Conservation (phyloP, 2,797 vertebrate genomes). For the Gastrophryne carolinensis region DNA sequence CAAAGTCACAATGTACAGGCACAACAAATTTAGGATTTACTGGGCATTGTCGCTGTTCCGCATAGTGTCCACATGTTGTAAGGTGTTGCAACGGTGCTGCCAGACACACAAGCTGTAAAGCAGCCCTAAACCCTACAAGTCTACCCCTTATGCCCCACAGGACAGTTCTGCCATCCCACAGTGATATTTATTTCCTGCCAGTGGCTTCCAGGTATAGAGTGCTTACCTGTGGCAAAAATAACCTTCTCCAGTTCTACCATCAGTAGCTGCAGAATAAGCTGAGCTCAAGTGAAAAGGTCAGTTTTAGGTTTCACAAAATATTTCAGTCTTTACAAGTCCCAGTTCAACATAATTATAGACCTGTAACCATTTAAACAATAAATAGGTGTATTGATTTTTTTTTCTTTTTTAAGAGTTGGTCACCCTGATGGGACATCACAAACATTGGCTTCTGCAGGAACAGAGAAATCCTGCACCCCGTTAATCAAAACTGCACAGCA, state of each 20-base stretch:
- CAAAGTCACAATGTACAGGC: too few relatives aligned
- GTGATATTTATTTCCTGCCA: not conserved
- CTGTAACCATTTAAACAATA: not conserved
- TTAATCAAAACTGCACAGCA: slow-evolving; percentile 89
- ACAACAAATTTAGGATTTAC: too few relatives aligned
- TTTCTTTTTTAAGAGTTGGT: not conserved
- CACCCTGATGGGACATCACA: not conserved
- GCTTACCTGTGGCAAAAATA: too few relatives aligned
- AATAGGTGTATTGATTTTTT: not conserved
- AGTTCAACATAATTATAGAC: not conserved
- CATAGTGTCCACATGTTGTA: too few relatives aligned
- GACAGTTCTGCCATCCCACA: too few relatives aligned
- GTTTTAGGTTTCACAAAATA: not conserved
- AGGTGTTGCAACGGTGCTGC: too few relatives aligned
- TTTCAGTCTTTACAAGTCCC: not conserved
- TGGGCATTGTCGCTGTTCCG: too few relatives aligned
- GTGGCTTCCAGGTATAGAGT: not conserved
- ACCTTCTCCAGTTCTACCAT: too few relatives aligned
- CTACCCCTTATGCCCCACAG: too few relatives aligned
- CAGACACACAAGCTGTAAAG: too few relatives aligned
- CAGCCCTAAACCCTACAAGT: too few relatives aligned
- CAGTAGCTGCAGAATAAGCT: not conserved
- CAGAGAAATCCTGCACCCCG: not conserved
- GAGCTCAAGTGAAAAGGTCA: not conserved
- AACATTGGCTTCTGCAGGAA: not conserved